Percentiles rank a stretch among this genome's conserved stretches.
phyloP scores from a whole-genome alignment of 2,888 invertebrate species.

The Trichopoda pennipes region DNA sequence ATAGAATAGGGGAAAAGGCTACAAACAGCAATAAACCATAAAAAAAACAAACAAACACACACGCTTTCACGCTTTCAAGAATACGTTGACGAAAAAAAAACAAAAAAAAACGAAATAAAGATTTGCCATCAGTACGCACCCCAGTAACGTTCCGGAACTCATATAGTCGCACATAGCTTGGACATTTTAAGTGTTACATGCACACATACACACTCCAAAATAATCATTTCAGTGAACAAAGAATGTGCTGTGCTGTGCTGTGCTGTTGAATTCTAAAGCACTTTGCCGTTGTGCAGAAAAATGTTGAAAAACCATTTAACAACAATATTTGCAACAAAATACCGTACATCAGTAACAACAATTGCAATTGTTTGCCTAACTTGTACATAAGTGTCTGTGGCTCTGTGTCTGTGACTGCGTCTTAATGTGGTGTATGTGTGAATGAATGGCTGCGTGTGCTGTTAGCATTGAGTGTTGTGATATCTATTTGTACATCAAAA shows the following conservation, averaged over 20 bases:
- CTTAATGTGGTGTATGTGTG: too few species aligned
- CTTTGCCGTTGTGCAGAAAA: constrained; percentile 18
- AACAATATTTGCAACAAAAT: constrained; percentile 21
- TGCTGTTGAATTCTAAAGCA: constrained; percentile 27
- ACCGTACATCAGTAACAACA: not conserved
- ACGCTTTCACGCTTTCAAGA: not conserved
- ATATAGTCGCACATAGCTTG: constrained; percentile 14
- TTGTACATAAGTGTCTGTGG: not conserved
- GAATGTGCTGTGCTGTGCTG: too few species aligned
- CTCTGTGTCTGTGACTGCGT: not conserved
- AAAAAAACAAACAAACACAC: not conserved
- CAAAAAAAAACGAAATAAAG: constrained; percentile 1
- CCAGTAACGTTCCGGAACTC: constrained; percentile 21
- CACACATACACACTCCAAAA: constrained; percentile 20
- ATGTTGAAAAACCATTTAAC: constrained; percentile 58
- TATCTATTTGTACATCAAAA: constrained; percentile 34
- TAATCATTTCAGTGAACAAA: constrained; percentile 32
- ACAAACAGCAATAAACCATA: constrained; percentile 25
- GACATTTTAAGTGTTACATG: constrained; percentile 28
- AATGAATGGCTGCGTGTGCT: not conserved
- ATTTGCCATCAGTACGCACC: constrained; percentile 25
- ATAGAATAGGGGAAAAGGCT: constrained; percentile 35
- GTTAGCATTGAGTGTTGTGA: constrained; percentile 33
- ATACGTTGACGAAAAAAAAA: too few species aligned
- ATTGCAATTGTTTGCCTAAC: not conserved